Percentiles rank a stretch among this genome's conserved stretches.
phyloP scores from a whole-genome alignment of 2,888 invertebrate genomes.

The Coecobrya sp. region DNA sequence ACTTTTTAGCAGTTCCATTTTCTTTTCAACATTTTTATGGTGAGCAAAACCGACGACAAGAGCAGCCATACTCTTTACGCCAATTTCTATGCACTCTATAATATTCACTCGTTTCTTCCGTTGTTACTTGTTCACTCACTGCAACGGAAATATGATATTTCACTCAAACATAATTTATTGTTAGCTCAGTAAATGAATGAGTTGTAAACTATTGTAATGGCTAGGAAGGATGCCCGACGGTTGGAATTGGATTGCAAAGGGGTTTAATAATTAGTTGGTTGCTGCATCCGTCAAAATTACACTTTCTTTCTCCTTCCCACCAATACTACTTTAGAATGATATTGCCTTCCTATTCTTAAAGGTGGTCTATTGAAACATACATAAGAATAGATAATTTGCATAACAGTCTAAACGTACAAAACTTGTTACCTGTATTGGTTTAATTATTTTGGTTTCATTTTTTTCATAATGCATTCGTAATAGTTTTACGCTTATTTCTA shows the following conservation, averaged over 20 bases:
- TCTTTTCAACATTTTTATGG: not conserved
- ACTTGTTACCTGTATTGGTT: too few relatives aligned
- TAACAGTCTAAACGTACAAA: too few relatives aligned
- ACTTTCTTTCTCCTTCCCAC: not conserved
- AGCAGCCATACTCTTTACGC: not conserved
- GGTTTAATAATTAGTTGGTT: not conserved
- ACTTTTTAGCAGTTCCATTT: slow-evolving; percentile 9
- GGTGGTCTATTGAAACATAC: too few relatives aligned
- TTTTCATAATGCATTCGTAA: too few relatives aligned
- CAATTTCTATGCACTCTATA: not conserved
- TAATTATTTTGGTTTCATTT: too few relatives aligned
- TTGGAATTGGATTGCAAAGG: slow-evolving; percentile 16
- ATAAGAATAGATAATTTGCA: too few relatives aligned
- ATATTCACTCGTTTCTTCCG: not conserved
- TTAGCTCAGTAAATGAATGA: slow-evolving; percentile 4
- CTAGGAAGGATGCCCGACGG: not conserved
- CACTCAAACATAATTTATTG: not conserved
- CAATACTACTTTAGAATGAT: not conserved
- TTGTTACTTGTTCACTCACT: not conserved
- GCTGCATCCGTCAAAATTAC: not conserved
- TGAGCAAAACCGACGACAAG: too few relatives aligned
- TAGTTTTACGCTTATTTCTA: too few relatives aligned
- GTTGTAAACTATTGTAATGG: slow-evolving; percentile 38
- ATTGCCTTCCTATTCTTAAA: too few relatives aligned
- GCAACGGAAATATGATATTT: slow-evolving; percentile 25